Conservation (phyloP, 2,888 invertebrate genomes). For the Phalera bucephala region DNA sequence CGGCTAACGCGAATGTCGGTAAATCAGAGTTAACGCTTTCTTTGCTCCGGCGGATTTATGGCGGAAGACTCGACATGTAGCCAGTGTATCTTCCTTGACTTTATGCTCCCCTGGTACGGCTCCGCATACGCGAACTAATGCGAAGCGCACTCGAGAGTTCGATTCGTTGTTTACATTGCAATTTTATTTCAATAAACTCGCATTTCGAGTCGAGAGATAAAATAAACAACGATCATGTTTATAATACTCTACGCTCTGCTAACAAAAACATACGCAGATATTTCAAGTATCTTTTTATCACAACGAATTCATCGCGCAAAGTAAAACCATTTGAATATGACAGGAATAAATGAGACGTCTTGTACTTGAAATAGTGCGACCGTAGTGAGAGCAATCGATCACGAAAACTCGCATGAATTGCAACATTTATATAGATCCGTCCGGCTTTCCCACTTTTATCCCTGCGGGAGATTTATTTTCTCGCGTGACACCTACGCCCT, state of each 20-base stretch:
- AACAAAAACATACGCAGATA: constrained; percentile 46
- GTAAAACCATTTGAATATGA: constrained; percentile 64
- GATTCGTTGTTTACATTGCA: constrained; percentile 30
- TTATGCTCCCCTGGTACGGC: constrained; percentile 50
- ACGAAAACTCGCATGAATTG: constrained; percentile 62
- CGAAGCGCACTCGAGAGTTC: constrained; percentile 15
- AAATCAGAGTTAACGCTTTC: constrained; percentile 75
- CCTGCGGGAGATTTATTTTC: constrained; percentile 71
- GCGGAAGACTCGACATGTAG: constrained; percentile 51
- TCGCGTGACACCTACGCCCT: constrained; percentile 71
- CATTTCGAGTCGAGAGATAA: constrained; percentile 33
- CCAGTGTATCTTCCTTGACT: constrained; percentile 50
- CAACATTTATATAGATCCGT: constrained; percentile 72
- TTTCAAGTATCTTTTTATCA: constrained; percentile 36
- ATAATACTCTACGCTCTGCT: constrained; percentile 42
- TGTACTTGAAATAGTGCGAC: constrained; percentile 67
- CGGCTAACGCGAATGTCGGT: constrained; percentile 55
- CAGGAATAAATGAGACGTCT: constrained; percentile 69
- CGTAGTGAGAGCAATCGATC: constrained; percentile 69
- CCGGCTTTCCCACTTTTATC: constrained; percentile 63
- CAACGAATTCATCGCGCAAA: constrained; percentile 44
- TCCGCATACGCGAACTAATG: constrained; percentile 30
- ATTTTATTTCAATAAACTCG: constrained; percentile 40
- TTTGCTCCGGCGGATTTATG: constrained; percentile 64
- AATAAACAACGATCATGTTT: constrained; percentile 42